Evolutionary conservation across 2,888 invertebrate species (phyloP).

Genomic region (Candidula unifasciata): DNA sequence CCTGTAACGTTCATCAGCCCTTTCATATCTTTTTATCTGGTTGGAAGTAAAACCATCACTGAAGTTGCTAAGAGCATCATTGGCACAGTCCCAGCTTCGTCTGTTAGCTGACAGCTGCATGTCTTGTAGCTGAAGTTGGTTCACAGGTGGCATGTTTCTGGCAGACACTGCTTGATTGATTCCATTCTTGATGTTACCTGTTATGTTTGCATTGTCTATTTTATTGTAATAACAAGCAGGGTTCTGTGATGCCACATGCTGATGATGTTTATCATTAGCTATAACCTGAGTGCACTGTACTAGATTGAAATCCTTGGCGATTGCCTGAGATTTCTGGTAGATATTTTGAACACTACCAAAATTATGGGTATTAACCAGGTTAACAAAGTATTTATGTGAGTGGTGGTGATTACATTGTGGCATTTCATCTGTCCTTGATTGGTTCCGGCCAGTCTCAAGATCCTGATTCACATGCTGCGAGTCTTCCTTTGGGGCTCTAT

Average conservation of each 20-base stretch:
- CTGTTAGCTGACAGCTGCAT: constrained; percentile 4
- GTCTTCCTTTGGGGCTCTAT: constrained; percentile 13
- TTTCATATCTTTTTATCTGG: constrained; percentile 15
- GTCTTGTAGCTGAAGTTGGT: not conserved
- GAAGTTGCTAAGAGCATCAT: not conserved
- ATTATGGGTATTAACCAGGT: constrained; percentile 35
- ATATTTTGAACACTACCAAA: constrained; percentile 54
- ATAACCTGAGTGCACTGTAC: not conserved
- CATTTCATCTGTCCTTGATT: not conserved
- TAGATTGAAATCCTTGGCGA: constrained; percentile 26
- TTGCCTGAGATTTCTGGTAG: constrained; percentile 35
- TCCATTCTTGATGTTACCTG: not conserved
- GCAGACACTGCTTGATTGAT: not conserved
- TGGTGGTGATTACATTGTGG: not conserved
- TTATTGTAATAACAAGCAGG: not conserved
- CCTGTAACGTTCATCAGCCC: constrained; percentile 24
- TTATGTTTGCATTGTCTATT: not conserved
- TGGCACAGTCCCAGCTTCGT: constrained; percentile 43
- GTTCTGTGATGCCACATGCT: not conserved
- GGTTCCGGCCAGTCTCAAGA: not conserved
- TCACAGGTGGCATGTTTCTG: not conserved
- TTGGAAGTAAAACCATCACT: not conserved
- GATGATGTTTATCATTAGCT: not conserved
- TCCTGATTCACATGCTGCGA: not conserved
- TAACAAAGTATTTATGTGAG: not conserved